Base-by-base conservation (phyloP, 2,797 vertebrate genomes). In the Cynopterus sphinx region DNA sequence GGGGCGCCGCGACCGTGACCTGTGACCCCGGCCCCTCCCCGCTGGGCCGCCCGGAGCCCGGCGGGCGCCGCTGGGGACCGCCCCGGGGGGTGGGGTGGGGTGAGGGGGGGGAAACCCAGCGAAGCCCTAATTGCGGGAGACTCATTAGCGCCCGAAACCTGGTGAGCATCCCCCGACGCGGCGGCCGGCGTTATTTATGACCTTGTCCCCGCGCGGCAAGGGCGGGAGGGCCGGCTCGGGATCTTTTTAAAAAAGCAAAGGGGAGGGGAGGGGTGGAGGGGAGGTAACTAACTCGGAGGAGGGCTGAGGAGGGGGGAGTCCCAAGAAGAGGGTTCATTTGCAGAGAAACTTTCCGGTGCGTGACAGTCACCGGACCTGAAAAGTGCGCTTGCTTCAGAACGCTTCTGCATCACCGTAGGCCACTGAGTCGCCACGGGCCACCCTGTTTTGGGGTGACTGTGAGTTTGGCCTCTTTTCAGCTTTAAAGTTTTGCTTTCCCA, bases 61-160 rank as follows among this genome's bases (percentile, higher is more conserved):
- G 22, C 2, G 43, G 2, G 86, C 36, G 51, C 77, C 81, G 1
- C 90, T 6, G 11, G 93, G 88, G 89, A 96, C n/a, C 6, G 10
- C 21, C 22, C 16, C 0, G 1, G 13, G 16, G 8, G 7, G 15
- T 5, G n/a, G 84, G 26, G 85, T 41, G n/a, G n/a, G n/a, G n/a
- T n/a, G n/a, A n/a, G n/a, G n/a, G n/a, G n/a, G n/a, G n/a, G n/a
- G 26, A 87, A 28, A 39, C 57, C 77, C 82, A 6, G 0, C 2
- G 53, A 53, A 53, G 36, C 49, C 79, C 53, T 93, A 78, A 88
- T 71, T 70, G 89, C 61, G 31, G 0, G 81, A 59, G 88, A 71
- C 87, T 97, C 94, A 79, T 97, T 93, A 96, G 71, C 89, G 26
- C 75, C 51, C 9, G 7, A 36, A 75, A 43, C 73, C 33, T 33